phyloP scores from a whole-genome alignment of 1,140 invertebrate genomes.

The Parapsyche elsis region DNA sequence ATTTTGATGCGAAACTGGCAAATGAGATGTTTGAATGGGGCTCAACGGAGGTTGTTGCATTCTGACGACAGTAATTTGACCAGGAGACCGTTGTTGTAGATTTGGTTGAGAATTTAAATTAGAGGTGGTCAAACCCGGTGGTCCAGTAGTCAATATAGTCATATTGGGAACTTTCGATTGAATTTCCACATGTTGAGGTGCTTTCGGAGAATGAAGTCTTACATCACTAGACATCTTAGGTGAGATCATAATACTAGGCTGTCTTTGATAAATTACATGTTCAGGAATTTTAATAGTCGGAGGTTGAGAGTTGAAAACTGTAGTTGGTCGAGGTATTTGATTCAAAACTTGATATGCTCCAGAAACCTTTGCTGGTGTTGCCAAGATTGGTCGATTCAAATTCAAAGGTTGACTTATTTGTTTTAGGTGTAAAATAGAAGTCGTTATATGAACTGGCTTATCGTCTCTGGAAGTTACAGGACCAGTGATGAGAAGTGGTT shows the following conservation, averaged over 20 bases:
- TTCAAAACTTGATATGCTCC: conserved; percentile 65
- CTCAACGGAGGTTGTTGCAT: conserved; percentile 67
- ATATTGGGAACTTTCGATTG: conserved; percentile 63
- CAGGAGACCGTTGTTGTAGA: conserved; percentile 63
- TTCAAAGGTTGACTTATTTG: conserved; percentile 59
- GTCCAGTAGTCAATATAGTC: conserved; percentile 62
- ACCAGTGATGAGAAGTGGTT: conserved; percentile 60
- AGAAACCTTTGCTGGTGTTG: conserved; percentile 59
- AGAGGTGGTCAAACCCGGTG: conserved; percentile 60
- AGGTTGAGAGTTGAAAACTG: conserved; percentile 65
- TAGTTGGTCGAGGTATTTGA: conserved; percentile 62
- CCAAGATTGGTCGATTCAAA: conserved; percentile 60
- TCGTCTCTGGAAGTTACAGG: conserved; percentile 58
- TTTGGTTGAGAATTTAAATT: conserved; percentile 59
- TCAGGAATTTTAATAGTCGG: conserved; percentile 72
- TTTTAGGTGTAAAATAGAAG: conserved; percentile 64
- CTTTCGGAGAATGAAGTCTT: conserved; percentile 63
- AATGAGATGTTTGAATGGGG: conserved; percentile 63
- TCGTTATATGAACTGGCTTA: conserved; percentile 63
- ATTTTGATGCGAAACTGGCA: conserved; percentile 59
- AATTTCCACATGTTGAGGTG: conserved; percentile 60
- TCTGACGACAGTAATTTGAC: conserved; percentile 65
- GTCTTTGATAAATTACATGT: conserved; percentile 69
- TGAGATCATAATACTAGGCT: conserved; percentile 66
- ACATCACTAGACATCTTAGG: conserved; percentile 62